Evolutionary conservation across 2,888 invertebrate genomes (phyloP).

Genomic region (Trimorus sp.): DNA sequence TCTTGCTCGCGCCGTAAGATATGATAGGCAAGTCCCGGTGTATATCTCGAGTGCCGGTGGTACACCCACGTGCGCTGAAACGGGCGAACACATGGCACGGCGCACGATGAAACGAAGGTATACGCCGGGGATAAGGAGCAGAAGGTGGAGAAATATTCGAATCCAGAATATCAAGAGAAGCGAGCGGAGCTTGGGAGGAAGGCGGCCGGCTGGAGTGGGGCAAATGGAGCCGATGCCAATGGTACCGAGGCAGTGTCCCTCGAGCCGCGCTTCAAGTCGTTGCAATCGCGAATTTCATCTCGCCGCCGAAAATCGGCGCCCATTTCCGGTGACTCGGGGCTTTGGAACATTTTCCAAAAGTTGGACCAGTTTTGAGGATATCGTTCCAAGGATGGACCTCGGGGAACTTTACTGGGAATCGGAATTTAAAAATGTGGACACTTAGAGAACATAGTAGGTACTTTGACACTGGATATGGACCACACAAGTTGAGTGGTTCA

Average conservation of each 20-base stretch:
- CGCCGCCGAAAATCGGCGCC: not conserved
- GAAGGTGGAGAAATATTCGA: constrained; percentile 68
- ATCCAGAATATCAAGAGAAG: constrained; percentile 68
- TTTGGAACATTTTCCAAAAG: no score
- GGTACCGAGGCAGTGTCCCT: constrained; percentile 80
- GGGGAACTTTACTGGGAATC: no score
- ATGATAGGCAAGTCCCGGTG: constrained; percentile 64
- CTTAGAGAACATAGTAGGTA: no score
- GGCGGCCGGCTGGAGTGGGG: constrained; percentile 71
- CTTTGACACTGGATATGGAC: no score
- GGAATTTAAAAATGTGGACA: no score
- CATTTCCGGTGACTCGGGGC: no score
- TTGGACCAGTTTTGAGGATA: no score
- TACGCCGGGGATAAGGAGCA: constrained; percentile 58
- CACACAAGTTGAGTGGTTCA: no score
- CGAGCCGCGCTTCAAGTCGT: constrained; percentile 77
- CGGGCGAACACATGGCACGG: constrained; percentile 69
- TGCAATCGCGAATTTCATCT: constrained; percentile 69
- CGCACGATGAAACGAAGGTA: constrained; percentile 64
- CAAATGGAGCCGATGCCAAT: constrained; percentile 78
- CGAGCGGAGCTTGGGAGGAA: constrained; percentile 67
- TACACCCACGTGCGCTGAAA: constrained; percentile 75
- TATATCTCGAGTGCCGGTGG: constrained; percentile 65
- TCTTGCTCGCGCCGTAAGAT: constrained; percentile 36
- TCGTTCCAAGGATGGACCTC: no score